Base-by-base conservation (phyloP, 2,797 vertebrate genomes). In the Microctenopoma steveboyesi region DNA sequence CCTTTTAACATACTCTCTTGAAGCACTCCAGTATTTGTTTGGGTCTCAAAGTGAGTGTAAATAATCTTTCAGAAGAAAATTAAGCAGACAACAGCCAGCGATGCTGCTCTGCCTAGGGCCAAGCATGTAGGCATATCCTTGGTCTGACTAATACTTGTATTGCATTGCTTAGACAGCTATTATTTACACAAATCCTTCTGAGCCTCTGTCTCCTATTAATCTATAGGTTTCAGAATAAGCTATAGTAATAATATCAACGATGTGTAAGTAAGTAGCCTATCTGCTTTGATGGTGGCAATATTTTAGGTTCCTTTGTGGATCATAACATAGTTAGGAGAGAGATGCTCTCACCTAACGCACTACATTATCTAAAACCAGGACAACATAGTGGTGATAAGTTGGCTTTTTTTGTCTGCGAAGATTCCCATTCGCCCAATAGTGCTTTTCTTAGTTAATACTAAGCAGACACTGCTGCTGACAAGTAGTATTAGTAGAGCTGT, bases 241-340 rank as follows among this genome's bases (percentile, higher is more conserved):
- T 77, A 93, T 94, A 11, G 11, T 83, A 13, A 91, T 86, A 93
- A 18, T 18, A 18, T 18, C 18, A 18, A 18, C 18, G 18, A 18
- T 18, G 18, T 18, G 18, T 18, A 18, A 18, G 18, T 76, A 93
- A 94, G 94, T 82, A 64, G 35, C 86, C 88, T 92, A 91, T 92
- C 84, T 90, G 91, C 93, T 94, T 84, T 92, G 86, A 87, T 93
- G 92, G 87, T 92, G 90, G 76, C 90, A 90, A 91, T 59, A 28
- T 92, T 69, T 94, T 94, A 46, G 76, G 48, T 90, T 92, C 59
- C 88, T 93, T 94, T 93, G 81, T 88, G 18, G 18, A 18, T 18
- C 18, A 18, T 18, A 18, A 18, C 18, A 18, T 18, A 18, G 18
- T 18, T 18, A 18, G 64, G 48, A 61, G 50, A 63, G 15, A 18